phyloP scores from a whole-genome alignment of 2,797 vertebrate species.

The Dallia pectoralis region DNA sequence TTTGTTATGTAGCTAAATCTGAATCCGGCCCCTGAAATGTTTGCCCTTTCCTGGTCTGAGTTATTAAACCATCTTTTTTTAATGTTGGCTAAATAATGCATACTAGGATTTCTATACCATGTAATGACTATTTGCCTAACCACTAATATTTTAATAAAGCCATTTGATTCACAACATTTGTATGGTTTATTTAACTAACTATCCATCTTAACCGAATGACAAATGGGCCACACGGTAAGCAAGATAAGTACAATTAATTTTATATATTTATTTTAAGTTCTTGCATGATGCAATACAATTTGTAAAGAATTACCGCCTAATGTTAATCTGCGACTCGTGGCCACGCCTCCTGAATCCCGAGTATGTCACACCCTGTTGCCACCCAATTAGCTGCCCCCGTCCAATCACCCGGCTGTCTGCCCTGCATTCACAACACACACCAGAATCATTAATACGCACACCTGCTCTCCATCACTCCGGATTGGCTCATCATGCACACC shows the following conservation, averaged over 20 bases:
- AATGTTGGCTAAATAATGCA: constrained; percentile 43
- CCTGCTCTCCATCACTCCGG: too few relatives aligned
- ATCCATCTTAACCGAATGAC: neutral
- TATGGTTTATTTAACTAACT: constrained; percentile 31
- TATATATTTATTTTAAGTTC: neutral
- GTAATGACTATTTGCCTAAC: constrained; percentile 65
- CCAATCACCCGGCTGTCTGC: too few relatives aligned
- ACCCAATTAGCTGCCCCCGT: too few relatives aligned
- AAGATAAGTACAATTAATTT: neutral
- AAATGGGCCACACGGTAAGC: neutral
- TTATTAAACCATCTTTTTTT: constrained; percentile 47
- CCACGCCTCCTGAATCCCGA: too few relatives aligned
- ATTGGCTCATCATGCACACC: too few relatives aligned
- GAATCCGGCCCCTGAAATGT: neutral
- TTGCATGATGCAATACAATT: neutral
- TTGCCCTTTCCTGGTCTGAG: too few relatives aligned
- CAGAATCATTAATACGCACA: too few relatives aligned
- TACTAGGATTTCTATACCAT: constrained; percentile 47
- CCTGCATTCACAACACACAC: too few relatives aligned
- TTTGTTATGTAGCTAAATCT: too few relatives aligned
- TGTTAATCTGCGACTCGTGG: too few relatives aligned
- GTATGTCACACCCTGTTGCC: too few relatives aligned
- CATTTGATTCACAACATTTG: constrained; percentile 61
- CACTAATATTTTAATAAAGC: constrained; percentile 78
- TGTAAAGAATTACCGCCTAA: neutral